phyloP scores from a whole-genome alignment of 2,113 vertebrate genomes.

The Picathartes gymnocephalus region DNA sequence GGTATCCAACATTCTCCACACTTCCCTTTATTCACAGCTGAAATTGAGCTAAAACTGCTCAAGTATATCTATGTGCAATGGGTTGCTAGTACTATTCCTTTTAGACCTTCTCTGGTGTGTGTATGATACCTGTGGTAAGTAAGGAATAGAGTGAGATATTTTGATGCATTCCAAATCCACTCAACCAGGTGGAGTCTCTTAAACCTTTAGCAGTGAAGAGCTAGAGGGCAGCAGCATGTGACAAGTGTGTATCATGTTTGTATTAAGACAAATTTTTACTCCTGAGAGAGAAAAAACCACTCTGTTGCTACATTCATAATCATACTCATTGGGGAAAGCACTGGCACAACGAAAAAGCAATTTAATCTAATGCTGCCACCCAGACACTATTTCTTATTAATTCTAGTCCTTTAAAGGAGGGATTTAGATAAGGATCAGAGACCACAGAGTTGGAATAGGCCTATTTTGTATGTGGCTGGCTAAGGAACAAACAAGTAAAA shows the following conservation, averaged over 20 bases:
- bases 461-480: neutral
- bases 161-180: neutral
- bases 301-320: neutral
- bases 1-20: neutral
- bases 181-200: neutral
- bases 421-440: neutral
- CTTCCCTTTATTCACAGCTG: neutral
- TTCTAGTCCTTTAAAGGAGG: neutral
- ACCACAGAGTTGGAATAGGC: neutral
- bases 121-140: neutral
- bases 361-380: neutral
- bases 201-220: neutral
- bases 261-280: neutral
- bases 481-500: neutral
- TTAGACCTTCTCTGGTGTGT: neutral
- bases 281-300: neutral
- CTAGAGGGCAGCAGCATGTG: neutral
- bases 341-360: accelerated
- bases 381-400: neutral
- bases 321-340: neutral
- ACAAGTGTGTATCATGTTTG: neutral
- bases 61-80: neutral
- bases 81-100: neutral
- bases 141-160: neutral
- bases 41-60: neutral